Evolutionary conservation across 2,113 vertebrate species (phyloP), one percentile per base, ranked within the genome.

Genomic region (Ictalurus punctatus): DNA sequence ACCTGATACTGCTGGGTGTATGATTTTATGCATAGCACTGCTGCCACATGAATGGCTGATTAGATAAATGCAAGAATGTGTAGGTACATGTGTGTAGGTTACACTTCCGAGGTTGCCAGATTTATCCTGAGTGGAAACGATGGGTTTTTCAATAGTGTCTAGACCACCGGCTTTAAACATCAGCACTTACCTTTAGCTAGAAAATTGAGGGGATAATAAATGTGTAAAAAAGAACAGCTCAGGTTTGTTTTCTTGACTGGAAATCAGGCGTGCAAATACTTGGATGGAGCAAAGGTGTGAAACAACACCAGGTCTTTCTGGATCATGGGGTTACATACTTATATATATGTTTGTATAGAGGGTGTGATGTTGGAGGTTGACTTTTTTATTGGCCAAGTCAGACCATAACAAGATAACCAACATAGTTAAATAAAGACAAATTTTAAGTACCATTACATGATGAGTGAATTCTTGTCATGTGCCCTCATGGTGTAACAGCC

Each of bases 401-500:
- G 23, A 27, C 76, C 10, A 23, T 76, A 54, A 85, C 40, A 69
- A 71, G 83, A 85, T 85, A 2, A 7, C n/a, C 52, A 58, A 2
- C 14, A 17, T 9, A 56, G 16, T 81, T 56, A 56, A 58, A 58
- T 56, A 21, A 80, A 80, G 27, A 56, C 14, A 30, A 16, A 56
- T 80, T 56, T 56, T 1, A 56, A 81, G 44, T 27, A 54, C 4
- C 76, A 14, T n/a, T 14, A n/a, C 8, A 9, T 56, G 48, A 80
- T 54, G 78, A 19, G 58, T 30, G 78, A 10, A 56, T 81, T 58
- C 14, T 30, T 58, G 16, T 58, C n/a, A 86, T 6, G 52, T 23
- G 17, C 37, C 6, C 30, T 86, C 73, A 30, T n/a, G 16, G 19
- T 87, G 76, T 52, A 87, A 69, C 83, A 85, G 63, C 61, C 52